Conservation (phyloP, 2,888 invertebrate genomes). For the Auanema sp. region DNA sequence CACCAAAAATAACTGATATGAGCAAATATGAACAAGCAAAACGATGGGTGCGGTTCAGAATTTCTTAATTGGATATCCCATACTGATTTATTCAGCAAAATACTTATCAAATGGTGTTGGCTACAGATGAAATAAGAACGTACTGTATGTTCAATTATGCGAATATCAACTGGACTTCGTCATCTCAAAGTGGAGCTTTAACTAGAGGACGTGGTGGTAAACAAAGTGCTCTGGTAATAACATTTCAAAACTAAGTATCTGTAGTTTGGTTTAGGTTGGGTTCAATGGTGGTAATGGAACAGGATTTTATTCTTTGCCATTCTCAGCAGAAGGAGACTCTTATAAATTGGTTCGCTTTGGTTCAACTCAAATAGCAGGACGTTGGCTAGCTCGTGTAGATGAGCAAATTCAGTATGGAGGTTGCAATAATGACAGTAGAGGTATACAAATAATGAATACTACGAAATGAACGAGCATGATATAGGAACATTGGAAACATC, state of each 20-base stretch:
- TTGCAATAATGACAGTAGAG: conserved; percentile 70
- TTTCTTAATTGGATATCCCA: no score
- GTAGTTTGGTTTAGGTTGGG: conserved; percentile 73
- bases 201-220: conserved; percentile 42
- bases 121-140: conserved; percentile 88
- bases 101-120: conserved; percentile 89
- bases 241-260: neutral
- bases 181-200: conserved; percentile 78
- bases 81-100: conserved; percentile 83
- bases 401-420: conserved; percentile 88
- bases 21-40: conserved; percentile 37
- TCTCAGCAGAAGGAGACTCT: conserved; percentile 53
- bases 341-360: conserved; percentile 50
- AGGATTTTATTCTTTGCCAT: conserved; percentile 42
- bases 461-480: no score
- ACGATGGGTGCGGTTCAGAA: conserved; percentile 34
- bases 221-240: conserved; percentile 45
- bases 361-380: conserved; percentile 69
- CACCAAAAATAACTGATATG: conserved; percentile 44
- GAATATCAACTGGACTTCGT: conserved; percentile 84
- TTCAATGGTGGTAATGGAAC: conserved; percentile 95
- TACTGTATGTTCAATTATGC: conserved; percentile 92
- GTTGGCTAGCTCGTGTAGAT: conserved; percentile 89
- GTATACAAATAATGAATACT: conserved; percentile 12
- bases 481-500: conserved; percentile 37